These are phyloP conservation scores for Euwallacea fornicatus DNA, from an alignment of 1,140 invertebrate genomes.

Conservation along the genomic window DNA sequence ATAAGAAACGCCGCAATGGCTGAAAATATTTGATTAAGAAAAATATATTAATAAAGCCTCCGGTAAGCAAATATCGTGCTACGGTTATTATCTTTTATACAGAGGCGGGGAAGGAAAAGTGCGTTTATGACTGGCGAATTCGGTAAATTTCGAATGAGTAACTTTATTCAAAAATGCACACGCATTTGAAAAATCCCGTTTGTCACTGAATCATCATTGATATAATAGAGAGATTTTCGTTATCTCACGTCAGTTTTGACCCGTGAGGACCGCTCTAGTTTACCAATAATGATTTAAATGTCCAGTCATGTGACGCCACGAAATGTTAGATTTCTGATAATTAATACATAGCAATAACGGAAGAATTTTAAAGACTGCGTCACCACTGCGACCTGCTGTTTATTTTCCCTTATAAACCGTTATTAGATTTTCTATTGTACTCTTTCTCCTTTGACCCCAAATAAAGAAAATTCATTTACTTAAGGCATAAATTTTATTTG, in stretches of 20 bases:
- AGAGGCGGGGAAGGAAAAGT: not conserved
- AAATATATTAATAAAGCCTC: constrained; percentile 27
- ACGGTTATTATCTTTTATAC: constrained; percentile 10
- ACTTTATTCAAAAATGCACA: too few relatives aligned
- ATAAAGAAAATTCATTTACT: constrained; percentile 30
- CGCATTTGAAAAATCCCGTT: too few relatives aligned
- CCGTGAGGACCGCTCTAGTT: not conserved
- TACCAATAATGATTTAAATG: not conserved
- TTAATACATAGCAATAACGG: not conserved
- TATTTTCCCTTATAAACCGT: constrained; percentile 23
- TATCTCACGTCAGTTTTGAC: not conserved
- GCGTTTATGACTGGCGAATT: not conserved
- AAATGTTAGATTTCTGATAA: not conserved
- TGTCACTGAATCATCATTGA: too few relatives aligned
- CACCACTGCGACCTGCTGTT: constrained; percentile 15
- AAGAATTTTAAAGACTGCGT: constrained; percentile 3
- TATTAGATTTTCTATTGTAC: constrained; percentile 28
- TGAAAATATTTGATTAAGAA: constrained; percentile 29
- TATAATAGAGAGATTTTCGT: too few relatives aligned
- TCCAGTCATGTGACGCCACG: not conserved
- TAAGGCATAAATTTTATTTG: constrained; percentile 17
- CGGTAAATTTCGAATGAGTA: too few relatives aligned
- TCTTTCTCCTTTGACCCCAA: constrained; percentile 26
- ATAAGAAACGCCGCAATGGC: constrained; percentile 18
- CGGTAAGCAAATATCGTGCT: constrained; percentile 20